These are phyloP conservation scores for Habropoda laboriosa DNA, from an alignment of 1,140 invertebrate genomes.

Conservation along the genomic window DNA sequence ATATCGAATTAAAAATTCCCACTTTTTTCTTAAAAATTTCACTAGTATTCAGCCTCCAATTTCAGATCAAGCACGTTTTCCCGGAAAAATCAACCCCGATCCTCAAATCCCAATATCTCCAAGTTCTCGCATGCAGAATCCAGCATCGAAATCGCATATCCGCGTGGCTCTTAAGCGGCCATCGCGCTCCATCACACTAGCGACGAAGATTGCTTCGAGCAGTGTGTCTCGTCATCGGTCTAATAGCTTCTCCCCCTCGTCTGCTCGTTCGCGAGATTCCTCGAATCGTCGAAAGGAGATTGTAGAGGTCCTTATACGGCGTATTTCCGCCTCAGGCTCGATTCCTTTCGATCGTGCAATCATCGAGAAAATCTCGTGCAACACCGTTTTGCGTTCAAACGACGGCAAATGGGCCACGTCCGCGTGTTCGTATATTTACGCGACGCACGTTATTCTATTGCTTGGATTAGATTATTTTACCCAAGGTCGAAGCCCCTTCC, in stretches of 20 bases:
- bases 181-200: background rate
- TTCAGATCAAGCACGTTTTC: too few species aligned
- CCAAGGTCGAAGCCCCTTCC: background rate
- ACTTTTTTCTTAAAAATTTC: background rate
- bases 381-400: background rate
- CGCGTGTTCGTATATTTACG: slow-evolving; percentile 22
- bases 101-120: background rate
- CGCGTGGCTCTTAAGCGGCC: background rate
- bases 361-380: background rate
- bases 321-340: background rate
- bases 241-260: background rate
- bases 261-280: slow-evolving; percentile 26
- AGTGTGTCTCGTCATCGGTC: slow-evolving; percentile 7
- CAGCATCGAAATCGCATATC: slow-evolving; percentile 4
- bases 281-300: slow-evolving; percentile 24
- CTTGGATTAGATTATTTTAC: slow-evolving; percentile 49
- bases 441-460: slow-evolving; percentile 51
- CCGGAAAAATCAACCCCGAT: background rate
- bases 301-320: background rate
- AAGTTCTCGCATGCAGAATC: background rate
- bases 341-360: slow-evolving; percentile 29
- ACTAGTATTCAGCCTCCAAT: too few species aligned
- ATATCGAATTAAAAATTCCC: background rate
- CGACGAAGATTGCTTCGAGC: slow-evolving; percentile 20
- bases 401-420: slow-evolving; percentile 20